Base-by-base conservation (phyloP, 1,140 invertebrate genomes). In the Neuroterus valhalla region DNA sequence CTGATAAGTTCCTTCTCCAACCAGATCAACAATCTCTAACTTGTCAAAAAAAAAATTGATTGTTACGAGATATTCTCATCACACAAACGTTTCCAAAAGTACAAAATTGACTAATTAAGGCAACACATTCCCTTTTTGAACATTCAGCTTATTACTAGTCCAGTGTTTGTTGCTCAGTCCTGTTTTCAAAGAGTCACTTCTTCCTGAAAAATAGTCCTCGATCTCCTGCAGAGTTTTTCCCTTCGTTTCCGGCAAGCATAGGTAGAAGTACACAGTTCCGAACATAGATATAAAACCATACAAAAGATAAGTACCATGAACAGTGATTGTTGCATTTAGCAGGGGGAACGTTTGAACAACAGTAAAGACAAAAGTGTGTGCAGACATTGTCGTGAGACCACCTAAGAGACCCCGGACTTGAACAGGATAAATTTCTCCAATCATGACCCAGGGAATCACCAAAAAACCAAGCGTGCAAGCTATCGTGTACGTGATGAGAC, bases 191-290 rank as follows among this genome's bases (percentile, higher is more conserved):
- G 81, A 81, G 66, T 87, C 82, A n/a, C 81, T 90, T 43, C 91
- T 88, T 2, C 92, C 92, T 4, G 91, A 92, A 78, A 93, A 94
- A 74, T 93, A 93, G 79, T 94, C 93, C 85, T 94, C 93, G 26
- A 96, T 96, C 84, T 96, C 95, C 85, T 96, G 94, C 11, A 96
- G 86, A 1, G 91, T 92, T 81, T 93, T 92, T 10, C 93, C 94
- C 85, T 95, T 96, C 1, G 95, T 97, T 87, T 97, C 96, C n/a
- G 95, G 95, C 15, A 96, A 87, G 73, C 91, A 94, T 66, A 93
- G 71, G 43, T 89, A 92, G 52, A 93, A 89, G 68, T 92, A 90
- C 52, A 93, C 84, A 74, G 92, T 91, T 87, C 93, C 92, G 43
- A 90, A 82, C 2, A 93, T 79, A 6, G 94, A 94, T 73, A 93